Evolutionary conservation across 2,797 vertebrate species (phyloP), one percentile per base, ranked within the genome.

Genomic region (Babyrousa celebensis): DNA sequence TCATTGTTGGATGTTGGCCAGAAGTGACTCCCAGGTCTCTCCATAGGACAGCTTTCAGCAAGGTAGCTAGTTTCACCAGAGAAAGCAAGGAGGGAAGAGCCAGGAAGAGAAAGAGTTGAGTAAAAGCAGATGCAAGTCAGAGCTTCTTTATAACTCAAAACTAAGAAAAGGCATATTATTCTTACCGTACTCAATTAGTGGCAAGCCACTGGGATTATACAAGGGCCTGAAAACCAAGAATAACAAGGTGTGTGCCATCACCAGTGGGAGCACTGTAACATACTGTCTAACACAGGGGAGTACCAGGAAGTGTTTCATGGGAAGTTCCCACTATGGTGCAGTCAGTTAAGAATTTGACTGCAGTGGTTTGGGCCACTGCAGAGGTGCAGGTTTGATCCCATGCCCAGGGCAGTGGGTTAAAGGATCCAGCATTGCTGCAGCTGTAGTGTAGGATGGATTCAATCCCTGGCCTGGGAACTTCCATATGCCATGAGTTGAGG

Each of bases 101-200:
- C 27, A 79, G n/a, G 70, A 84, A 85, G 23, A 79, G 58, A 87
- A 71, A 68, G 17, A n/a, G 4, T 14, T 36, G n/a, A 75, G 12
- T 21, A 2, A 74, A 68, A 79, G 29, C 5, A 62, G 58, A 32
- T 15, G 36, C 4, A 79, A 84, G 16, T 40, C 18, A 52, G 68
- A 82, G 16, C 2, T 36, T 58, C 68, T 48, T 48, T 72, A 36
- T 80, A 62, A 63, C 67, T 25, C 29, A 71, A 1, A 1, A 68
- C 48, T 90, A 43, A 17, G 11, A 79, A 75, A 4, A 78, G 25
- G 40, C 15, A 36, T 67, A 25, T 21, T 82, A 6, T 2, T 91
- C 36, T 93, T 82, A 29, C 21, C 92, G 3, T 79, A 27, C 83
- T 91, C 29, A 89, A 32, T 91, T 60, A n/a, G 62, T 87, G 56